Percentiles rank a stretch among this genome's conserved stretches.
phyloP scores from a whole-genome alignment of 64 coral and sea anemone species.

The Actinia equina region DNA sequence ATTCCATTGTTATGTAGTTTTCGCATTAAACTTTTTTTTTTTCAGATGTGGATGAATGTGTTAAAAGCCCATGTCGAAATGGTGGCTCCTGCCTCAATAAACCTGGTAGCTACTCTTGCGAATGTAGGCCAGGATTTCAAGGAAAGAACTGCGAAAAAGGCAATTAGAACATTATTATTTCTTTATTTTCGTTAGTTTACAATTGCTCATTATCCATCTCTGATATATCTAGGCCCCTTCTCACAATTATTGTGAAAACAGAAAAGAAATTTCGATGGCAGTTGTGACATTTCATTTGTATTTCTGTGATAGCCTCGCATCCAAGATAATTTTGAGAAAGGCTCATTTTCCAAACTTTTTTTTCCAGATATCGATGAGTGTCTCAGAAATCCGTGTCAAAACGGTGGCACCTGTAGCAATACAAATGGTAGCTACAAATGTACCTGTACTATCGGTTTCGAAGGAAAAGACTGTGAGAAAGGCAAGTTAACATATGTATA shows the following conservation, averaged over 20 bases:
- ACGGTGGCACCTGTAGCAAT: constrained; percentile 53
- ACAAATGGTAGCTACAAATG: neutral
- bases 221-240: too few species aligned
- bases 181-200: neutral
- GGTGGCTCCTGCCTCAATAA: neutral
- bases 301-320: too few species aligned
- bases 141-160: constrained; percentile 39
- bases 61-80: neutral
- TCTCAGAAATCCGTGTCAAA: constrained; percentile 35
- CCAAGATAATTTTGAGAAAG: neutral
- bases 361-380: constrained; percentile 48
- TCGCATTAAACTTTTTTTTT: neutral
- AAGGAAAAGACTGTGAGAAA: neutral
- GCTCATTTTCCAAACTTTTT: too few species aligned
- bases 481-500: too few species aligned
- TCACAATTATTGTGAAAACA: too few species aligned
- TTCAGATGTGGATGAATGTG: neutral
- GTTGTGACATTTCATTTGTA: too few species aligned
- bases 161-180: neutral
- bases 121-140: constrained; percentile 22
- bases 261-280: too few species aligned
- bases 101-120: neutral
- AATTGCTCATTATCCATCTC: too few species aligned
- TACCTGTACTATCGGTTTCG: neutral
- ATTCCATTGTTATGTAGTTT: too few species aligned